Evolutionary conservation across 2,113 vertebrate species (phyloP).

Genomic region (Gnathonemus longibarbis): DNA sequence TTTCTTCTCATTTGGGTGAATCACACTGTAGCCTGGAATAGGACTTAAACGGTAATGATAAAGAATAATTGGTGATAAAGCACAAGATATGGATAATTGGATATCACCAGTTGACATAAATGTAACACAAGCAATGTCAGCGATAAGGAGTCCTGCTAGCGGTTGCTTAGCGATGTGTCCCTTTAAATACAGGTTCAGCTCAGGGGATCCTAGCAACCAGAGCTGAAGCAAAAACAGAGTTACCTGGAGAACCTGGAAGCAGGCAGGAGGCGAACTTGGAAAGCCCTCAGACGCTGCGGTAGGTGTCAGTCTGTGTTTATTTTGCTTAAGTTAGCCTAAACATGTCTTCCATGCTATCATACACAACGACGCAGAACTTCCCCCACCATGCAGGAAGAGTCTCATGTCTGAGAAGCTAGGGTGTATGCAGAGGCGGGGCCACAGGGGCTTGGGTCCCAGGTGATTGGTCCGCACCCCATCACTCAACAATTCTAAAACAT

Average conservation of each 20-base stretch:
- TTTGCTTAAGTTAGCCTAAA: neutral
- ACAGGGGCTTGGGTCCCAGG: neutral
- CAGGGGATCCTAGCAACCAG: slow-evolving; percentile 8
- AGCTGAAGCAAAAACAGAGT: slow-evolving; percentile 3
- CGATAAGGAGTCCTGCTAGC: neutral
- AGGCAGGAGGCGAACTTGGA: neutral
- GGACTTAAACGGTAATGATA: neutral
- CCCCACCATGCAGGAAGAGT: neutral
- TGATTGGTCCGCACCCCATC: neutral
- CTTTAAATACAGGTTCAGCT: neutral
- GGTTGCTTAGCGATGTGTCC: neutral
- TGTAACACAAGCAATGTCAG: neutral
- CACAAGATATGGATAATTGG: neutral
- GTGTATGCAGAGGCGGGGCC: neutral
- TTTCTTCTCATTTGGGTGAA: neutral
- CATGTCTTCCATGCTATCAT: neutral
- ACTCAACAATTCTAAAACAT: neutral
- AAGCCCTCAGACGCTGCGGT: neutral
- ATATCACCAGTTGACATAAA: neutral
- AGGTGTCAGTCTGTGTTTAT: neutral
- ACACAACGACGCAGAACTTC: neutral
- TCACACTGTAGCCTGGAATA: neutral
- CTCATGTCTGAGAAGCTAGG: neutral
- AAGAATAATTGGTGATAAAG: neutral
- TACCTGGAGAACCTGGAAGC: neutral